phyloP scores from a whole-genome alignment of 23 tunicate species.

The Phallusia fumigata region DNA sequence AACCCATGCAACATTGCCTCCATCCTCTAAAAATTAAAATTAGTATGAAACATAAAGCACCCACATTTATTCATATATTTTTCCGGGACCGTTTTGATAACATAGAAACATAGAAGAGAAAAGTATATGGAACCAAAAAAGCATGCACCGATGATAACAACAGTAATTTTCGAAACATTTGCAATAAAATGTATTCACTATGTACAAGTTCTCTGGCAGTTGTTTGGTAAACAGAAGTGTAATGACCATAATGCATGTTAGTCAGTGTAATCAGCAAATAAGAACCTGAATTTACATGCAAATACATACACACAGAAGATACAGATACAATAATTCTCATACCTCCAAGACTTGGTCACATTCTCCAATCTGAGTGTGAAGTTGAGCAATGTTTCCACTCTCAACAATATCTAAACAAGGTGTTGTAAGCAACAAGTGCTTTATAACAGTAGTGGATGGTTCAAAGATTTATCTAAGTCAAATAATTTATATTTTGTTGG shows the following conservation, averaged over 20 bases:
- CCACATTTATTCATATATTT: not conserved
- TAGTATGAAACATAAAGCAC: not conserved
- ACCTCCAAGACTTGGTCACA: slow-evolving; percentile 83
- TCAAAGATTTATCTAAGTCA: not conserved
- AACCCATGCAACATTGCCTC: slow-evolving; percentile 94
- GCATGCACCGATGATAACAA: no score
- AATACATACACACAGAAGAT: no score
- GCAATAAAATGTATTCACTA: no score
- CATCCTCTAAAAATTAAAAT: slow-evolving; percentile 41
- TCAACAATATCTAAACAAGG: slow-evolving; percentile 55
- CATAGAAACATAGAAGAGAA: no score
- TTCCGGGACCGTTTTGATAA: no score
- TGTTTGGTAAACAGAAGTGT: no score
- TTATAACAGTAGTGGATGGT: no score
- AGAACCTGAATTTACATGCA: not conserved
- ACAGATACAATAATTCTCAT: not conserved
- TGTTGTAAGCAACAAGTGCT: not conserved
- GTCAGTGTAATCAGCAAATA: not conserved
- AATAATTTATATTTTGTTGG: no score
- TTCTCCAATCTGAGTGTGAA: slow-evolving; percentile 75
- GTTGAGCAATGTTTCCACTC: slow-evolving; percentile 63
- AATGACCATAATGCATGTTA: not conserved
- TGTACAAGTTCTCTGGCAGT: no score
- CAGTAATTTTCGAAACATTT: no score
- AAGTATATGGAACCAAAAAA: no score